Conservation (phyloP, 2,113 vertebrate species). For the Aplodontia rufa region DNA sequence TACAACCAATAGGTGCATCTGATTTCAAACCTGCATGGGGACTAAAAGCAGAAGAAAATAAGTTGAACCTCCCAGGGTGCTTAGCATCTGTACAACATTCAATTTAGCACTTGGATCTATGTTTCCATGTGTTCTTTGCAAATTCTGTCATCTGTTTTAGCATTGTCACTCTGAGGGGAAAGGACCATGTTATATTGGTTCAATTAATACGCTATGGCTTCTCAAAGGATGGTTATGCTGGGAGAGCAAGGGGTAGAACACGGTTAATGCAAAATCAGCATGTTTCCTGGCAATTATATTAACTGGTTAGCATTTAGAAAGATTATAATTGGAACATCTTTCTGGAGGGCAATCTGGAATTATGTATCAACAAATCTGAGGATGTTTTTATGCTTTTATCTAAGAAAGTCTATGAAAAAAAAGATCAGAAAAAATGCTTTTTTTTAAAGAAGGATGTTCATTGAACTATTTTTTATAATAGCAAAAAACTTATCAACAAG, state of each 20-base stretch:
- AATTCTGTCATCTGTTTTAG: slow-evolving; percentile 71
- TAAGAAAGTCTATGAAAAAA: slow-evolving; percentile 32
- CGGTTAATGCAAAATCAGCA: slow-evolving; percentile 58
- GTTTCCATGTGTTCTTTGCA: slow-evolving; percentile 68
- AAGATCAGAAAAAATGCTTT: not conserved
- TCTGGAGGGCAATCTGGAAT: slow-evolving; percentile 55
- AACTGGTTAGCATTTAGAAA: slow-evolving; percentile 47
- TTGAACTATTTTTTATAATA: not conserved
- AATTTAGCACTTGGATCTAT: slow-evolving; percentile 64
- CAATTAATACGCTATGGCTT: slow-evolving; percentile 62
- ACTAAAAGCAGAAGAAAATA: slow-evolving; percentile 48
- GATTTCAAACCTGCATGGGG: slow-evolving; percentile 15
- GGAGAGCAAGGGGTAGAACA: slow-evolving; percentile 8
- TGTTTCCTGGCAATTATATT: slow-evolving; percentile 51
- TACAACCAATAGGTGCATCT: slow-evolving; percentile 17
- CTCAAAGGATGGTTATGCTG: slow-evolving; percentile 43
- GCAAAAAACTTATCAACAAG: not conserved
- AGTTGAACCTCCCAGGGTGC: slow-evolving; percentile 50
- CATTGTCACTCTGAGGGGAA: slow-evolving; percentile 65
- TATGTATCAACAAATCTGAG: slow-evolving; percentile 21
- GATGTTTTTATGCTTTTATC: slow-evolving; percentile 17
- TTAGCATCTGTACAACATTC: slow-evolving; percentile 63
- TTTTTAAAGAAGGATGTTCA: not conserved
- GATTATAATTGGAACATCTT: slow-evolving; percentile 49
- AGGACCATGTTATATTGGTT: slow-evolving; percentile 52